These are phyloP conservation scores for Ellobium chinense DNA, from an alignment of 2,888 invertebrate species.

Conservation along the genomic window DNA sequence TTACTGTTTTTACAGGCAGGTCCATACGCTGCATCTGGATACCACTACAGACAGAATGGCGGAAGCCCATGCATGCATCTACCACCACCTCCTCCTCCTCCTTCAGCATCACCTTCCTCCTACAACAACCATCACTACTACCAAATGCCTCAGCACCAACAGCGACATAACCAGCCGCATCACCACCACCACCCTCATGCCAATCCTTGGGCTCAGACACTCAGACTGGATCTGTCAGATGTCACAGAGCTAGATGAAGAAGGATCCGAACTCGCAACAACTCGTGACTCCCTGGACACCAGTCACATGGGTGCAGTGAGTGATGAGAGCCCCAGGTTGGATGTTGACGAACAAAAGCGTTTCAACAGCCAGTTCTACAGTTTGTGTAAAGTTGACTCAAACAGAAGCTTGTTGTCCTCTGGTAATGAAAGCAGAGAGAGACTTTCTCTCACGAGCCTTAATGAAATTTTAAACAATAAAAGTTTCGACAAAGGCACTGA, in stretches of 20 bases:
- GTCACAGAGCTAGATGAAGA: conserved; percentile 43
- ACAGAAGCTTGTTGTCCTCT: conserved; percentile 57
- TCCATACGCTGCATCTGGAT: too few species aligned
- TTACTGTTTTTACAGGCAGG: too few species aligned
- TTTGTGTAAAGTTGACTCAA: conserved; percentile 70
- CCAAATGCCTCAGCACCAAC: conserved; percentile 12
- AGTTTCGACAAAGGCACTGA: conserved; percentile 17
- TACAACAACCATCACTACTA: background rate
- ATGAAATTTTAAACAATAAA: conserved; percentile 27
- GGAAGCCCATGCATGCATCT: conserved; percentile 1
- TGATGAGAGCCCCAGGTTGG: conserved; percentile 47
- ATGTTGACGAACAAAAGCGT: conserved; percentile 60
- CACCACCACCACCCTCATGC: background rate
- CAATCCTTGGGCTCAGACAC: conserved; percentile 18
- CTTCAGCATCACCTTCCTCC: background rate
- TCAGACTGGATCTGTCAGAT: conserved; percentile 27
- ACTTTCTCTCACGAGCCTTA: conserved; percentile 32
- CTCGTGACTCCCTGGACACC: conserved; percentile 24
- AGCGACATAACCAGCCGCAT: conserved; percentile 6
- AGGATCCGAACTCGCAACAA: conserved; percentile 38
- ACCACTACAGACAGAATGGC: too few species aligned
- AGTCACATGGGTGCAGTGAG: conserved; percentile 20
- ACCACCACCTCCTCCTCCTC: background rate
- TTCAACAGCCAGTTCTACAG: conserved; percentile 74
- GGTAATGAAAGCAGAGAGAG: conserved; percentile 31